phyloP scores from a whole-genome alignment of 2,888 invertebrate genomes.

The Drosophila falleni region DNA sequence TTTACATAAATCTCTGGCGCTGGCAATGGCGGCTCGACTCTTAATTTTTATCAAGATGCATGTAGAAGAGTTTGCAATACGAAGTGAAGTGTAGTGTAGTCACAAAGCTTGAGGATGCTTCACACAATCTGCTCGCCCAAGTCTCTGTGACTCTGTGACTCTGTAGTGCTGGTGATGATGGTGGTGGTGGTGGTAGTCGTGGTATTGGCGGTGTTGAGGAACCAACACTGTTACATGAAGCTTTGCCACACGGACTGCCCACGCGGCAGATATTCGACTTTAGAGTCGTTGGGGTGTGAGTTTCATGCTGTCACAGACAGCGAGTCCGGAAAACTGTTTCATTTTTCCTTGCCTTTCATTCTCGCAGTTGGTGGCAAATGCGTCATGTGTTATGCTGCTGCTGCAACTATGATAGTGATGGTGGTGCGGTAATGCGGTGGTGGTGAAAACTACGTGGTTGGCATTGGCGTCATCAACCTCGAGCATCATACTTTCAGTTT shows the following conservation, averaged over 20 bases:
- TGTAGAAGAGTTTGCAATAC: slow-evolving; percentile 39
- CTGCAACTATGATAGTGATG: too few relatives aligned
- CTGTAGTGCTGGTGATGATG: slow-evolving; percentile 24
- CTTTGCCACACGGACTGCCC: slow-evolving; percentile 56
- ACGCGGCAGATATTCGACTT: slow-evolving; percentile 36
- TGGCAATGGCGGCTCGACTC: slow-evolving; percentile 33
- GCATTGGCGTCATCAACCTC: slow-evolving; percentile 34
- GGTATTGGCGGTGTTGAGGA: not conserved
- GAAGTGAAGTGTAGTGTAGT: slow-evolving; percentile 23
- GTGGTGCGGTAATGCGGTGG: slow-evolving; percentile 7
- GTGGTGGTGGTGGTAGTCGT: slow-evolving; percentile 2
- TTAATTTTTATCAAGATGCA: slow-evolving; percentile 60
- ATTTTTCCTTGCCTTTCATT: slow-evolving; percentile 29
- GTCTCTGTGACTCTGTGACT: slow-evolving; percentile 31
- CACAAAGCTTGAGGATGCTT: slow-evolving; percentile 25
- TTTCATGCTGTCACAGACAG: slow-evolving; percentile 35
- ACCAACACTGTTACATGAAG: slow-evolving; percentile 21
- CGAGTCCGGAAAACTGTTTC: slow-evolving; percentile 38
- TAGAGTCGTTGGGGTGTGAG: slow-evolving; percentile 27
- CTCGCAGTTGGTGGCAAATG: slow-evolving; percentile 67
- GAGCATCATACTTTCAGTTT: not conserved
- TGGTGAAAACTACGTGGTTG: slow-evolving; percentile 41
- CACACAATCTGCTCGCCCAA: slow-evolving; percentile 17
- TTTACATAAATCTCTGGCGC: slow-evolving; percentile 61
- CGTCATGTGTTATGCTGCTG: slow-evolving; percentile 47